Conservation (phyloP, 2,113 vertebrate species). For the Chaetorhynchus papuensis region DNA sequence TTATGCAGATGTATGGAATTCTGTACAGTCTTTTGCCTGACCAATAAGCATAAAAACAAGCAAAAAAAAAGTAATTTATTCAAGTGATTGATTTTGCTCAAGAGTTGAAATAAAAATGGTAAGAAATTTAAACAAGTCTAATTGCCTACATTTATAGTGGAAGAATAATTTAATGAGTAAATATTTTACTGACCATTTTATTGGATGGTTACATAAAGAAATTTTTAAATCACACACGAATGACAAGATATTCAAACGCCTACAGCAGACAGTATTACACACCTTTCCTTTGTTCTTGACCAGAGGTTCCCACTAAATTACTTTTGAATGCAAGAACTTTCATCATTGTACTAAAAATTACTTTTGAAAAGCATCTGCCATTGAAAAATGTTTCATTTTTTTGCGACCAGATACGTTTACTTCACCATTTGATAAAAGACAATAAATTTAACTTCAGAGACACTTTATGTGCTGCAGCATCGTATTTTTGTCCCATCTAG, state of each 20-base stretch:
- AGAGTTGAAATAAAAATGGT: background rate
- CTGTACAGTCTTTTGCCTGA: background rate
- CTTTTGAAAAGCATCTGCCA: constrained; percentile 74
- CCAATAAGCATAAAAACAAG: background rate
- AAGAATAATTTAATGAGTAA: background rate
- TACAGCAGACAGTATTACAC: background rate
- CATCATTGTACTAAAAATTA: constrained; percentile 68
- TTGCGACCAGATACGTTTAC: constrained; percentile 76
- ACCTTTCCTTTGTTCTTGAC: background rate
- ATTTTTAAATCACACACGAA: background rate
- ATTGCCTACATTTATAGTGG: background rate
- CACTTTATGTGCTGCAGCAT: constrained; percentile 77
- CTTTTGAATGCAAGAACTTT: constrained; percentile 65
- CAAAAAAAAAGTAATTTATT: background rate
- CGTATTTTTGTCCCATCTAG: constrained; percentile 81
- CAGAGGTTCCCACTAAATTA: constrained; percentile 4
- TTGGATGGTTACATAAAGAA: background rate
- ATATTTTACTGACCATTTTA: background rate
- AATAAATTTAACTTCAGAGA: constrained; percentile 85
- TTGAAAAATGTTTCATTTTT: constrained; percentile 75
- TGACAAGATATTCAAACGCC: background rate
- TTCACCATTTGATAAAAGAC: constrained; percentile 74
- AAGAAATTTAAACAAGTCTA: background rate
- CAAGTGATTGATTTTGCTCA: background rate
- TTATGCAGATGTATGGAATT: background rate